These are phyloP conservation scores for Eretmochelys imbricata DNA, from an alignment of 2,113 vertebrate genomes.

Conservation along the genomic window DNA sequence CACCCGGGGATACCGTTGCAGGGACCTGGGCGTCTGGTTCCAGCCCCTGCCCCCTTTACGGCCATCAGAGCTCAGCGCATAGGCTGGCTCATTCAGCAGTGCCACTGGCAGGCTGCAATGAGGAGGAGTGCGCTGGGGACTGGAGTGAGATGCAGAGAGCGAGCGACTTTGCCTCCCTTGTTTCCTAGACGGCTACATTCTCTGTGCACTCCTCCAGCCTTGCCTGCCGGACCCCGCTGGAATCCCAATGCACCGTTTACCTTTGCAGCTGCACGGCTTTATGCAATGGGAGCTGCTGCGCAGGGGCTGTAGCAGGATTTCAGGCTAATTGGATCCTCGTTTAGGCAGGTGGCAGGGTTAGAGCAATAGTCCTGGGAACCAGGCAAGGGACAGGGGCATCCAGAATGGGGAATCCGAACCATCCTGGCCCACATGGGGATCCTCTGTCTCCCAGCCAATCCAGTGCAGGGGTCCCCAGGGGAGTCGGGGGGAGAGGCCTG, in stretches of 20 bases:
- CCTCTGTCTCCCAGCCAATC: background rate
- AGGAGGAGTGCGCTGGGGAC: background rate
- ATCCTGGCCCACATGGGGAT: background rate
- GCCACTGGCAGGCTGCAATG: background rate
- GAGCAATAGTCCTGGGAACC: background rate
- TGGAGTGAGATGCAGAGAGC: background rate
- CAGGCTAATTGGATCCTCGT: conserved; percentile 75
- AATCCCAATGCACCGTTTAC: conserved; percentile 78
- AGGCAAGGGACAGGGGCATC: background rate
- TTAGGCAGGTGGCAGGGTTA: conserved; percentile 21
- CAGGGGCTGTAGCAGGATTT: conserved; percentile 61
- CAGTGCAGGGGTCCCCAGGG: background rate
- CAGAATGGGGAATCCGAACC: no score
- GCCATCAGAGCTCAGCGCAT: no score
- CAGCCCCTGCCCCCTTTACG: no score
- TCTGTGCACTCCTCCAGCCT: conserved; percentile 1
- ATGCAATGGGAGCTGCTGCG: conserved; percentile 61
- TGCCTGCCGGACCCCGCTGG: conserved; percentile 19
- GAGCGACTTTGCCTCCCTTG: background rate
- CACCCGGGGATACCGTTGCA: background rate
- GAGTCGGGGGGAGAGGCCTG: background rate
- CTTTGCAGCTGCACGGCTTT: conserved; percentile 70
- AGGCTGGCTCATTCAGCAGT: no score
- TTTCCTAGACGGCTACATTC: background rate
- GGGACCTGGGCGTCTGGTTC: background rate